Conservation (phyloP, 2,113 vertebrate species). For the Bothrops jararaca region DNA sequence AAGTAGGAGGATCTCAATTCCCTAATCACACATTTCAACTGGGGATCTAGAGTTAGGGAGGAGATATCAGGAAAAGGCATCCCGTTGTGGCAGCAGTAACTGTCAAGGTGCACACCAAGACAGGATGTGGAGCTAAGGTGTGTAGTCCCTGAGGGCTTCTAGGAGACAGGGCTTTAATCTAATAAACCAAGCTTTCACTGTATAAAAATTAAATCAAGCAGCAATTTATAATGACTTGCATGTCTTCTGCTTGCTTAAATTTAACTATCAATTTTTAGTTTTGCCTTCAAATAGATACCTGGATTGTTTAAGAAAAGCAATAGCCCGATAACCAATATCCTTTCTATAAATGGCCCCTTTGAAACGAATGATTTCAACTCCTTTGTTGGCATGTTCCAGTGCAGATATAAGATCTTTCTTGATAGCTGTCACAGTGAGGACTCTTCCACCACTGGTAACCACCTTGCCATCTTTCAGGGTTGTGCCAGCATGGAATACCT, state of each 20-base stretch:
- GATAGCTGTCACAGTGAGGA: constrained; percentile 85
- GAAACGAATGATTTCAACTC: constrained; percentile 78
- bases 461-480: constrained; percentile 76
- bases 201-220: constrained; percentile 5
- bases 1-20: background rate
- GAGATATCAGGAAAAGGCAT: background rate
- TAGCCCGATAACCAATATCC: constrained; percentile 85
- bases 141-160: background rate
- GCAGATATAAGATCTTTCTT: constrained; percentile 73
- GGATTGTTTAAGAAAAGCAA: constrained; percentile 78
- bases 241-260: constrained; percentile 4
- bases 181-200: background rate
- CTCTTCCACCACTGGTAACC: constrained; percentile 87
- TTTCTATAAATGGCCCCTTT: constrained; percentile 81
- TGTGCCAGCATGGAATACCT: constrained; percentile 93
- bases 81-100: background rate
- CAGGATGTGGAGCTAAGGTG: background rate
- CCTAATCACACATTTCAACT: background rate
- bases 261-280: background rate
- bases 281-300: constrained; percentile 73
- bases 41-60: background rate
- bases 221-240: background rate
- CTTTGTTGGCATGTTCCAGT: constrained; percentile 78
- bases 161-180: background rate
- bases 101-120: background rate